Conservation (phyloP, 2,797 vertebrate genomes). For the Okamejei kenojei region DNA sequence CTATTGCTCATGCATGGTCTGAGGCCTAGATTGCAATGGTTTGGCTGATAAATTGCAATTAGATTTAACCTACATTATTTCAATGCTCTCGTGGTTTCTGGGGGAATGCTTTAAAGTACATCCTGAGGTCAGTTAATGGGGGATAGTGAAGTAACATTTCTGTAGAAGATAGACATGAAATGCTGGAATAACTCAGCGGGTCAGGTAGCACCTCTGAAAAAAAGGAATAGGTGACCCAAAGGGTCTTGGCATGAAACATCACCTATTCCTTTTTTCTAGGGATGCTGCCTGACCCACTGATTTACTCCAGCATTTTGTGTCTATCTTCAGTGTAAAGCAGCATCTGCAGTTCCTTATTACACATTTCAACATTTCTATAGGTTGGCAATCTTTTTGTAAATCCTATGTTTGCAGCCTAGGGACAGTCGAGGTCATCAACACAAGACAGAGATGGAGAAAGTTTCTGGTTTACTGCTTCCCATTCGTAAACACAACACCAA, state of each 20-base stretch:
- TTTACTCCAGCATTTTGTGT: no score
- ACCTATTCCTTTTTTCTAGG: no score
- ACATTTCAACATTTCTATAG: neutral
- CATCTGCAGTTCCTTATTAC: no score
- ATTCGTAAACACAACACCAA: neutral
- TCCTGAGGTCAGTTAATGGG: neutral
- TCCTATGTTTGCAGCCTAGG: neutral
- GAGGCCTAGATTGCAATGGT: neutral
- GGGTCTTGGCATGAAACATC: no score
- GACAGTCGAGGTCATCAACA: neutral
- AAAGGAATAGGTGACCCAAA: no score
- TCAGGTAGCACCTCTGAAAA: no score
- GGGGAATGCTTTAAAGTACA: neutral
- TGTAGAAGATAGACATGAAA: no score
- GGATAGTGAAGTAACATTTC: neutral
- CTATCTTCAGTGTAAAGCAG: no score
- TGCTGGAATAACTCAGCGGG: no score
- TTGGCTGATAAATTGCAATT: neutral
- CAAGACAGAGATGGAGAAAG: neutral
- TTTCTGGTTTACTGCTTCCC: neutral
- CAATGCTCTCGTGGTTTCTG: neutral
- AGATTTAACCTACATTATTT: neutral
- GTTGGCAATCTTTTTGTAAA: neutral
- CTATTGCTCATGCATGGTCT: neutral
- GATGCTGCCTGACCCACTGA: no score